phyloP scores from a whole-genome alignment of 64 coral and sea anemone genomes.

The Pachyseris speciosa region DNA sequence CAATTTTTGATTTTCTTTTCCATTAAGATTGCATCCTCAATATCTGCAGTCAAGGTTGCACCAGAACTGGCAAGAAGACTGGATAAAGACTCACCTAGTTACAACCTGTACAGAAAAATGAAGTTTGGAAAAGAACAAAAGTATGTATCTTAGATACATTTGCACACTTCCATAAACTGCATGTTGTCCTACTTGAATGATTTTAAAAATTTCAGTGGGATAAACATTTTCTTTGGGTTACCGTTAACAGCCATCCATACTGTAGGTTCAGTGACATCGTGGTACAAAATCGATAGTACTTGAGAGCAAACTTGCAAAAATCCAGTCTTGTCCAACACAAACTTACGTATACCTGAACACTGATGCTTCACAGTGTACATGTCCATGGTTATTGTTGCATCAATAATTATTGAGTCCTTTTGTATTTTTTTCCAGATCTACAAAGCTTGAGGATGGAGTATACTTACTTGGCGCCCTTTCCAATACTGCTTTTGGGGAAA shows the following conservation, averaged over 20 bases:
- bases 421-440: not conserved
- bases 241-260: no score
- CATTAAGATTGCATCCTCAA: constrained; percentile 6
- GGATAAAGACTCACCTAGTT: not conserved
- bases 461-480: not conserved
- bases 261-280: no score
- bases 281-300: no score
- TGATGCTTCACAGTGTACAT: no score
- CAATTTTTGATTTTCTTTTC: not conserved
- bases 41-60: not conserved
- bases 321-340: no score
- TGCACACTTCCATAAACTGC: no score
- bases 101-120: constrained; percentile 18
- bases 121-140: constrained; percentile 30
- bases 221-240: not conserved
- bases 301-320: no score
- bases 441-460: constrained; percentile 1
- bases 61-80: constrained; percentile 6
- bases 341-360: no score
- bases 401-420: no score
- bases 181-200: no score
- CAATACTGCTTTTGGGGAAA: not conserved
- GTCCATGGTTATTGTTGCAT: no score
- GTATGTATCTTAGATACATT: no score
- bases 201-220: not conserved